Conservation (phyloP, 2,888 invertebrate genomes). For the Hedya salicella region DNA sequence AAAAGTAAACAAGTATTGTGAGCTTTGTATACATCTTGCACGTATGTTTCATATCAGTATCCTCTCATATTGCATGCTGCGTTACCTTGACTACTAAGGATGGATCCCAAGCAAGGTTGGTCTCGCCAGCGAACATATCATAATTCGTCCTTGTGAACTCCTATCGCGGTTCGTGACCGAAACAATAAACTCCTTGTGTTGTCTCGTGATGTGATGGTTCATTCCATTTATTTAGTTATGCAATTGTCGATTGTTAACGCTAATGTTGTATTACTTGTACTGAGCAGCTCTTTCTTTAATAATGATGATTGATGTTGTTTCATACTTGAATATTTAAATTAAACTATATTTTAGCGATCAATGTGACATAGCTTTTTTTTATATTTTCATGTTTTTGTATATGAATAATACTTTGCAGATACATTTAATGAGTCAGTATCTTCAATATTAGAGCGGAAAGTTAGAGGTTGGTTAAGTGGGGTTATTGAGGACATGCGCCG, state of each 20-base stretch:
- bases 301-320: slow-evolving; percentile 2
- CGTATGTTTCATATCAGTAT: slow-evolving; percentile 58
- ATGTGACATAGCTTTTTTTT: neutral
- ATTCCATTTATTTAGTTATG: slow-evolving; percentile 39
- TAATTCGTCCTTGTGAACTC: slow-evolving; percentile 42
- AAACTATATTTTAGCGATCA: neutral
- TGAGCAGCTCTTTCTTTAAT: slow-evolving; percentile 11
- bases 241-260: slow-evolving; percentile 35
- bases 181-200: slow-evolving; percentile 38
- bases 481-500: slow-evolving; percentile 86
- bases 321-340: neutral
- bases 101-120: slow-evolving; percentile 83
- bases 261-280: slow-evolving; percentile 17
- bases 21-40: slow-evolving; percentile 59
- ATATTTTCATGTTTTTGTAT: slow-evolving; percentile 4
- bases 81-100: slow-evolving; percentile 70
- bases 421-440: slow-evolving; percentile 79
- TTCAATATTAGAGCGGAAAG: slow-evolving; percentile 77
- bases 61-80: slow-evolving; percentile 83
- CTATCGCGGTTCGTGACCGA: slow-evolving; percentile 31
- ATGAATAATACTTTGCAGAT: slow-evolving; percentile 59
- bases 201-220: slow-evolving; percentile 31
- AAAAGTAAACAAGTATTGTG: slow-evolving; percentile 45
- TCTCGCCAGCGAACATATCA: slow-evolving; percentile 58
- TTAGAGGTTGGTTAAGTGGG: slow-evolving; percentile 79